A percentile compares a stretch with the other conserved stretches of the same genome.
phyloP scores from a whole-genome alignment of 2,113 vertebrate genomes.

The Pardalotus punctatus region DNA sequence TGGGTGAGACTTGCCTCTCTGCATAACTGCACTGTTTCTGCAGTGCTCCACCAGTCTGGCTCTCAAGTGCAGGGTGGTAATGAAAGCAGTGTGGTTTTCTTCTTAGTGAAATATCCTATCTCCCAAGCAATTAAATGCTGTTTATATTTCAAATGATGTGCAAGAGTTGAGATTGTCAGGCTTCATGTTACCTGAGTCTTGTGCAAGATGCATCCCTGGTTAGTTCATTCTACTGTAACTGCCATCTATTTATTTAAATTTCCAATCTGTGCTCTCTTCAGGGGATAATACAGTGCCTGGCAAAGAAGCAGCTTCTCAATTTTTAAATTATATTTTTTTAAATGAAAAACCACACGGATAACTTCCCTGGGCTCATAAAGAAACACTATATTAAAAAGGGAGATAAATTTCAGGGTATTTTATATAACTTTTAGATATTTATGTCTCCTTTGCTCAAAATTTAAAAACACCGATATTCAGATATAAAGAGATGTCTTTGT shows the following conservation, averaged over 20 bases:
- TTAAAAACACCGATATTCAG: not conserved
- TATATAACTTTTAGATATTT: not conserved
- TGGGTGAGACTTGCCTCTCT: slow-evolving; percentile 2
- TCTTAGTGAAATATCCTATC: slow-evolving; percentile 44
- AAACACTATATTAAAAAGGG: not conserved
- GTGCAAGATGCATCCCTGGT: slow-evolving; percentile 43
- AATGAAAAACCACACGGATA: slow-evolving; percentile 55
- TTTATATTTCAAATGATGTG: slow-evolving; percentile 64
- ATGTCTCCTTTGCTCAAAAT: slow-evolving; percentile 15
- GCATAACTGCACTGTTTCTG: not conserved
- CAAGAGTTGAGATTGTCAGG: slow-evolving; percentile 59
- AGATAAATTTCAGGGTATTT: not conserved
- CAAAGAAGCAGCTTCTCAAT: slow-evolving; percentile 52
- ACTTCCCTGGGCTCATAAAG: not conserved
- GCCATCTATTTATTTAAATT: slow-evolving; percentile 75
- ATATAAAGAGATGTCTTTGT: not conserved
- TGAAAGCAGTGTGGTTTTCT: slow-evolving; percentile 39
- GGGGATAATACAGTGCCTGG: slow-evolving; percentile 70
- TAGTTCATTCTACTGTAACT: slow-evolving; percentile 65
- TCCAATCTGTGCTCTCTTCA: slow-evolving; percentile 76
- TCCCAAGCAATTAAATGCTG: slow-evolving; percentile 72
- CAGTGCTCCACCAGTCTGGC: not conserved
- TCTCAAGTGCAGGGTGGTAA: not conserved
- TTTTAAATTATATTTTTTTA: slow-evolving; percentile 58
- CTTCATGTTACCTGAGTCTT: slow-evolving; percentile 69